Percentiles rank a stretch among this genome's conserved stretches.
These are phyloP conservation scores for Delia radicum DNA, from an alignment of 1,140 invertebrate genomes.

Conservation along the genomic window DNA sequence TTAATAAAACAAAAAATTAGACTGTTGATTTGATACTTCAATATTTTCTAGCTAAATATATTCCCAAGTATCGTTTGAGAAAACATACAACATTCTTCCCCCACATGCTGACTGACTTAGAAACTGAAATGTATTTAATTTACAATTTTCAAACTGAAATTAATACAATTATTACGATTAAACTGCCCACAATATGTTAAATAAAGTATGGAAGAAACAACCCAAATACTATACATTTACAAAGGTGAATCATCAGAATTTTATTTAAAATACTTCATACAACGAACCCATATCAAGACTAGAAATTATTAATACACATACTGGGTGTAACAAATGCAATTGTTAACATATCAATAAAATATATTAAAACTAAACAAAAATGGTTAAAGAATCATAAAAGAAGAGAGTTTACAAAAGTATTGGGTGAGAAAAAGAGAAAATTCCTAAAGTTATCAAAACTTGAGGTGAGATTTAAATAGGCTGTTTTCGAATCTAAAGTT, in stretches of 20 bases:
- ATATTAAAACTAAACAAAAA: no score
- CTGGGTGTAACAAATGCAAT: slow-evolving; percentile 20
- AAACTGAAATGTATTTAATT: slow-evolving; percentile 11
- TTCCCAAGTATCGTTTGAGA: not conserved
- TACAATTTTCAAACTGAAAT: slow-evolving; percentile 23
- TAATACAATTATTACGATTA: slow-evolving; percentile 22
- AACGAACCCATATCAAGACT: slow-evolving; percentile 5
- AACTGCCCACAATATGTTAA: slow-evolving; percentile 6
- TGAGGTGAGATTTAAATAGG: no score
- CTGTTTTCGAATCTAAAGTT: no score
- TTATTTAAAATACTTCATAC: not conserved
- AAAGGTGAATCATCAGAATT: slow-evolving; percentile 23
- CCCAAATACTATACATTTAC: not conserved
- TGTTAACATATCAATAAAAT: slow-evolving; percentile 24
- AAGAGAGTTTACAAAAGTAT: no score
- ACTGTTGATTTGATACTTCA: not conserved
- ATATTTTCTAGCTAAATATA: not conserved
- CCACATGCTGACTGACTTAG: slow-evolving; percentile 2
- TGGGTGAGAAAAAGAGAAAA: no score
- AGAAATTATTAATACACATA: not conserved
- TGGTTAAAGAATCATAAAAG: no score
- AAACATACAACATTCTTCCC: not conserved
- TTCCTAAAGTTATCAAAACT: no score
- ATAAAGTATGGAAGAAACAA: not conserved
- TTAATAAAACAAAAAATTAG: not conserved